Percentiles rank a stretch among this genome's conserved stretches.
Evolutionary conservation across 2,888 invertebrate species (phyloP).

Genomic region (Eristalinus sepulchralis): DNA sequence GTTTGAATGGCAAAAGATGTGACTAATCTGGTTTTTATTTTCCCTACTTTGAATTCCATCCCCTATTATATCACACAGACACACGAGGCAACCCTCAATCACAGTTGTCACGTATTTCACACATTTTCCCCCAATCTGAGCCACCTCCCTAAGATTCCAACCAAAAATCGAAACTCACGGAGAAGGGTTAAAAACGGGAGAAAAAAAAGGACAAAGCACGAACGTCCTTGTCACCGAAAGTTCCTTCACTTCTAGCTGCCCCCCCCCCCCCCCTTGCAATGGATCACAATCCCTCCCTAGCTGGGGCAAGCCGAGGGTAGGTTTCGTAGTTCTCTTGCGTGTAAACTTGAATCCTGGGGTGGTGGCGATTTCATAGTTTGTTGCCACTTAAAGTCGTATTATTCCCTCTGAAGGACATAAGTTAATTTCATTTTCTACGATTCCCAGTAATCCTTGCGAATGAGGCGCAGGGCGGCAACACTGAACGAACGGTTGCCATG

Average conservation of each 20-base stretch:
- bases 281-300: background rate
- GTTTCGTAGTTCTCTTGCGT: background rate
- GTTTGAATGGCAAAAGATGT: background rate
- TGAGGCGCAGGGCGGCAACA: background rate
- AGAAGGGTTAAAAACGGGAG: background rate
- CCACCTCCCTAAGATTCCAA: background rate
- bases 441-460: conserved; percentile 19
- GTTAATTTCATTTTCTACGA: conserved; percentile 51
- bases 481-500: background rate
- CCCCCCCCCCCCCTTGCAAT: background rate
- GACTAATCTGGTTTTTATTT: background rate
- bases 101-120: background rate
- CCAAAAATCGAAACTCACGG: background rate
- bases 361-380: conserved; percentile 18
- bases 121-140: background rate
- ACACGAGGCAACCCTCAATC: background rate
- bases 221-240: background rate
- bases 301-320: background rate
- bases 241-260: background rate
- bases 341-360: background rate
- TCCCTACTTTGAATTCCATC: background rate
- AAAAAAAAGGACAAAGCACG: background rate
- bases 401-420: conserved; percentile 29
- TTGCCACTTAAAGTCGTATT: conserved; percentile 27
- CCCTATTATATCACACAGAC: background rate